Conservation (phyloP, 2,797 vertebrate genomes). For the Champsocephalus gunnari region DNA sequence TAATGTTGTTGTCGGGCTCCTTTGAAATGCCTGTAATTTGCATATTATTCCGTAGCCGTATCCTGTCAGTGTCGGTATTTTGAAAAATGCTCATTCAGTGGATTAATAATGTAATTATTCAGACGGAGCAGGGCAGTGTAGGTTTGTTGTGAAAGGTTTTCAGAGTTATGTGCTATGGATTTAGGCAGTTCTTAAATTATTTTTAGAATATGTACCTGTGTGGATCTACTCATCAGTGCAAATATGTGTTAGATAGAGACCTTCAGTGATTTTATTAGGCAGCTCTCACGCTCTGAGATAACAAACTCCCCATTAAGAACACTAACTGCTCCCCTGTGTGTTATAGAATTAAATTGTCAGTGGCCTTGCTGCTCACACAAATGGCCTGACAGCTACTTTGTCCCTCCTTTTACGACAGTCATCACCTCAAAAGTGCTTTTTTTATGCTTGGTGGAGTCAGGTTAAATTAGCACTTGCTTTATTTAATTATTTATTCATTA, state of each 20-base stretch:
- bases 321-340: conserved; percentile 57
- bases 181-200: conserved; percentile 14
- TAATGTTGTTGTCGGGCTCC: conserved; percentile 51
- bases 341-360: conserved; percentile 51
- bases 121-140: background rate
- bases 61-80: conserved; percentile 43
- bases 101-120: conserved; percentile 51
- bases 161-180: conserved; percentile 5
- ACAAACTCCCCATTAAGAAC: conserved; percentile 55
- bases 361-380: conserved; percentile 45
- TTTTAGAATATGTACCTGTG: conserved; percentile 26
- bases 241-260: conserved; percentile 33
- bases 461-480: conserved; percentile 29
- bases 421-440: conserved; percentile 31
- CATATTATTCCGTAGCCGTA: conserved; percentile 56
- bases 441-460: conserved; percentile 26
- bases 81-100: conserved; percentile 29
- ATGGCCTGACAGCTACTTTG: conserved; percentile 46
- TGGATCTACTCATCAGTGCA: conserved; percentile 37
- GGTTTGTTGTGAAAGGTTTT: conserved; percentile 30
- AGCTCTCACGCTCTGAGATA: conserved; percentile 41
- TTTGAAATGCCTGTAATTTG: conserved; percentile 63
- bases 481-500: conserved; percentile 1
- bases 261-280: conserved; percentile 48
- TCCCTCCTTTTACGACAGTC: conserved; percentile 44